These are phyloP conservation scores for Phortica magna DNA, from an alignment of 2,888 invertebrate genomes.

Conservation along the genomic window DNA sequence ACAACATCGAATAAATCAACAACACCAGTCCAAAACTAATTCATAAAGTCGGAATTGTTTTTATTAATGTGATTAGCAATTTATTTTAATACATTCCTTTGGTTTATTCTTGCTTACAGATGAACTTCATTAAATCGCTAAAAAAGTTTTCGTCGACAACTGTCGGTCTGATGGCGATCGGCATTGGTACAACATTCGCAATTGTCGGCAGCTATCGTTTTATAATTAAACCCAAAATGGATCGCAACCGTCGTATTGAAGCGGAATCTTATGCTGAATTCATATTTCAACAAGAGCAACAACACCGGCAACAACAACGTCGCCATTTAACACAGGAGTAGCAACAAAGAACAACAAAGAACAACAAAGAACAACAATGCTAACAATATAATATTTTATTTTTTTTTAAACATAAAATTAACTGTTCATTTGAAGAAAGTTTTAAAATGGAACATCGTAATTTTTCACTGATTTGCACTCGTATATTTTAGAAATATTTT, in stretches of 20 bases:
- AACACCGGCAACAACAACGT: conserved; percentile 20
- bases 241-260: conserved; percentile 63
- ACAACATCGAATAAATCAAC: background rate
- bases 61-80: background rate
- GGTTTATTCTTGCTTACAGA: conserved; percentile 61
- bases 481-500: no score
- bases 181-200: conserved; percentile 63
- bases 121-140: conserved; percentile 70
- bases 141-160: conserved; percentile 62
- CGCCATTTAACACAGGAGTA: no score
- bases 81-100: background rate
- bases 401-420: no score
- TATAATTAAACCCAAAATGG: conserved; percentile 66
- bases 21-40: conserved; percentile 2
- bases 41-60: background rate
- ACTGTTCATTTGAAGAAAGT: no score
- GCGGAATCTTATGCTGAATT: conserved; percentile 74
- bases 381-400: background rate
- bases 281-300: conserved; percentile 70
- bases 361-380: no score
- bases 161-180: conserved; percentile 71
- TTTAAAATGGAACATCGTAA: no score
- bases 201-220: conserved; percentile 62
- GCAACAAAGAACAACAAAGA: no score
- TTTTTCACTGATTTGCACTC: no score